Base-by-base conservation (phyloP, 2,888 invertebrate genomes). In the Blastobasis adustella region DNA sequence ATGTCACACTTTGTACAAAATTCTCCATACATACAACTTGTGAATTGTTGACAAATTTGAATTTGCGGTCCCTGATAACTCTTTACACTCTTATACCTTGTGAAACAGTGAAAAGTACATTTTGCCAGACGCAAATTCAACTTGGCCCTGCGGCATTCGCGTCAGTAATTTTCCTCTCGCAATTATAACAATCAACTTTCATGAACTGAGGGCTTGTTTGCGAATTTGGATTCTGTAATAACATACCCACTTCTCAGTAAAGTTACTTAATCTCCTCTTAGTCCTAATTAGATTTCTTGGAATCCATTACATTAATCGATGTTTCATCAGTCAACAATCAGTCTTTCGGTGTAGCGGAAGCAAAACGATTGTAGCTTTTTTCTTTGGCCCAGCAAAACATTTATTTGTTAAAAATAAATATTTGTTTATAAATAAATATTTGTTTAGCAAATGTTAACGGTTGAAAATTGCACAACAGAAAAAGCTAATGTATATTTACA, bases 171-270 rank as follows among this genome's bases (percentile, higher is more conserved):
- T 67, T 59, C 66, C 59, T 47, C 59, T 62, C 66, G 60, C 68
- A 69, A 67, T 73, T 74, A 70, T 66, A 71, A 67, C 69, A 67
- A 71, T 66, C 67, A 71, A 65, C 64, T 69, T 67, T 68, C 65
- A 62, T 64, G 65, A 65, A 67, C 65, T 68, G 68, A 57, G 59
- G 63, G 65, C 66, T 67, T 69, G 69, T 71, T 72, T 65, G 66
- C 9, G 39, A 44, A 45, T 44, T 49, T 23, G 44, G 10, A 10
- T 46, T 43, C 37, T 10, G n/a, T 9, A 49, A 49, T 47, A 41
- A 47, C 40, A 40, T 40, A 37, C 46, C 38, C 37, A 37, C 23
- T 23, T 23, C 23, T 23, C 23, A 23, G 23, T 23, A 23, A 23
- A 23, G 23, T 23, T 23, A 23, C 23, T 23, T 23, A 23, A 23